Conservation (phyloP, 2,888 invertebrate species). For the Rutpela maculata region DNA sequence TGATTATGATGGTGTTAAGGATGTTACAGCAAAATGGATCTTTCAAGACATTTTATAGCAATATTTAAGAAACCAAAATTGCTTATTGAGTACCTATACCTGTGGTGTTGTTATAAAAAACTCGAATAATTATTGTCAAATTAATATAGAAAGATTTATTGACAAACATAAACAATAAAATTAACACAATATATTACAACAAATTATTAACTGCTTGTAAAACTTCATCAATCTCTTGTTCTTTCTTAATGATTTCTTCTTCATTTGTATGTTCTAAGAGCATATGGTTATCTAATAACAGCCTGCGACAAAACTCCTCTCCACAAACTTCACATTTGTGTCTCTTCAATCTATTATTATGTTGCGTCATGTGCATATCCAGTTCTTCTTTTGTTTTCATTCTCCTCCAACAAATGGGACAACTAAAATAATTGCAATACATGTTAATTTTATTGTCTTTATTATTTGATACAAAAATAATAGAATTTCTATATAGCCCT, state of each 20-base stretch:
- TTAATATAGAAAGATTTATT: background rate
- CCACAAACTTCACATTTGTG: background rate
- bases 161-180: background rate
- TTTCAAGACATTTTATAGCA: no score
- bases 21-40: no score
- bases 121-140: background rate
- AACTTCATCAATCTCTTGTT: background rate
- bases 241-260: background rate
- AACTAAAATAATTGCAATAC: background rate
- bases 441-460: background rate
- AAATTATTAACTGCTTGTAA: background rate
- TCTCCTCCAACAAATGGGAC: background rate
- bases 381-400: slow-evolving; percentile 5
- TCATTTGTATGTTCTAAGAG: background rate
- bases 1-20: no score
- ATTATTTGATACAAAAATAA: background rate
- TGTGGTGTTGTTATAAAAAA: no score
- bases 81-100: no score
- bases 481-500: no score
- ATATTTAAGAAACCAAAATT: no score
- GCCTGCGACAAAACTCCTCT: background rate
- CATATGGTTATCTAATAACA: slow-evolving; percentile 15
- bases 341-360: background rate
- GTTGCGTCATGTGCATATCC: background rate
- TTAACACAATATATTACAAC: background rate